Conservation (phyloP, 2,888 invertebrate genomes). For the Rhimphoctona megacephalus region DNA sequence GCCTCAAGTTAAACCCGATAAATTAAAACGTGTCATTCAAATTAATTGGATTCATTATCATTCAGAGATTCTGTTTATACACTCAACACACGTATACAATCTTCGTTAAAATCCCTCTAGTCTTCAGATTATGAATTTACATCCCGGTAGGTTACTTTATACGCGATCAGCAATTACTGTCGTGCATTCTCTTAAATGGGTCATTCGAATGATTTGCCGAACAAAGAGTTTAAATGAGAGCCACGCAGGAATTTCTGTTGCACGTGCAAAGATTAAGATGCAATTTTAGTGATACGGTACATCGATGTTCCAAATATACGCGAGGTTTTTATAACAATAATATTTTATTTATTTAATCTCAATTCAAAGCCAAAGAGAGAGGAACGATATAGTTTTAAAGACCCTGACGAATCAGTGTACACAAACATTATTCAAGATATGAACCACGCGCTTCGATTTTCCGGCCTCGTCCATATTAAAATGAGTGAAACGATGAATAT, state of each 20-base stretch:
- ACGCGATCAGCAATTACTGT: constrained; percentile 23
- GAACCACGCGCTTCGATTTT: constrained; percentile 1
- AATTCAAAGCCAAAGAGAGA: not conserved
- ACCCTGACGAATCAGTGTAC: not conserved
- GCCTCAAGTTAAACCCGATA: not conserved
- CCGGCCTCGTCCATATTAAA: not conserved
- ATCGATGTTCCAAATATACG: not conserved
- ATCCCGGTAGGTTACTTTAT: constrained; percentile 12
- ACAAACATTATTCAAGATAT: constrained; percentile 11
- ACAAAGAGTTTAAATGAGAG: constrained; percentile 5
- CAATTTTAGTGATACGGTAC: not conserved
- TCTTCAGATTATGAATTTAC: constrained; percentile 12
- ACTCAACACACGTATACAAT: not conserved
- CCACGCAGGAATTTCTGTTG: not conserved
- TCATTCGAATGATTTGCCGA: constrained; percentile 14
- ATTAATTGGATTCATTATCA: not conserved
- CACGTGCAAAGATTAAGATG: not conserved
- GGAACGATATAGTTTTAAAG: not conserved
- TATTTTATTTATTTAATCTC: not conserved
- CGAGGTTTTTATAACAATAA: not conserved
- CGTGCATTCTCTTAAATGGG: constrained; percentile 4
- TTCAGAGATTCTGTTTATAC: not conserved
- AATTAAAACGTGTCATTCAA: not conserved
- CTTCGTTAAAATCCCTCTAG: not conserved
- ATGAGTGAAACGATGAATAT: constrained; percentile 22